These are phyloP conservation scores for Rhinoraja longicauda DNA, from an alignment of 2,797 vertebrate species.

Conservation along the genomic window DNA sequence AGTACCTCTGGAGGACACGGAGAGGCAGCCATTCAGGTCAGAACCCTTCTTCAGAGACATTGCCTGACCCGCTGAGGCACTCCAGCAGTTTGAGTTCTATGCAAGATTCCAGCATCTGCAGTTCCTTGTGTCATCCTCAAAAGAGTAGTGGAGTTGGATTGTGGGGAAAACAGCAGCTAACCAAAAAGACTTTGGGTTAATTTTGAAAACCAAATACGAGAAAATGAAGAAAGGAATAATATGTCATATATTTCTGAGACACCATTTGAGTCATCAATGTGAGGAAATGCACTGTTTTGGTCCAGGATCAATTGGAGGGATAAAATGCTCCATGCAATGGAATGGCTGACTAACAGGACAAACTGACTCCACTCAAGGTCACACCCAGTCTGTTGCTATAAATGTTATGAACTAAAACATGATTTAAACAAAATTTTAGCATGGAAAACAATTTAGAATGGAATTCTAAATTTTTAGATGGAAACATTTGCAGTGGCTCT, in stretches of 20 bases:
- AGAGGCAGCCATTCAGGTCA: no score
- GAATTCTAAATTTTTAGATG: not conserved
- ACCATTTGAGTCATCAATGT: not conserved
- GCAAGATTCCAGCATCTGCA: no score
- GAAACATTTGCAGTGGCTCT: slow-evolving; percentile 5
- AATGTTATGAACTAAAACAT: not conserved
- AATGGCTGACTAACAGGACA: not conserved
- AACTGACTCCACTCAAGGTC: not conserved
- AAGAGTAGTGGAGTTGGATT: not conserved
- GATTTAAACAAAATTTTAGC: not conserved
- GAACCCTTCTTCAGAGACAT: no score
- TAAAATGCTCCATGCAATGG: not conserved
- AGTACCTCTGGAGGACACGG: no score
- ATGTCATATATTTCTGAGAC: not conserved
- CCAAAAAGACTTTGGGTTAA: not conserved
- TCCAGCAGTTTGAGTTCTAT: no score
- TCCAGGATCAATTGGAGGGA: not conserved
- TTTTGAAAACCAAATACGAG: not conserved
- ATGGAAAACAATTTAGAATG: slow-evolving; percentile 3
- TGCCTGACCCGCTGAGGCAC: no score
- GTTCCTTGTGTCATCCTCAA: no score
- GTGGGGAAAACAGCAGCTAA: not conserved
- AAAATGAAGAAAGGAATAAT: not conserved
- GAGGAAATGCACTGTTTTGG: not conserved
- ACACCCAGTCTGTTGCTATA: not conserved